These are phyloP conservation scores for Cynopterus sphinx DNA, from an alignment of 2,797 vertebrate genomes.

Conservation along the genomic window DNA sequence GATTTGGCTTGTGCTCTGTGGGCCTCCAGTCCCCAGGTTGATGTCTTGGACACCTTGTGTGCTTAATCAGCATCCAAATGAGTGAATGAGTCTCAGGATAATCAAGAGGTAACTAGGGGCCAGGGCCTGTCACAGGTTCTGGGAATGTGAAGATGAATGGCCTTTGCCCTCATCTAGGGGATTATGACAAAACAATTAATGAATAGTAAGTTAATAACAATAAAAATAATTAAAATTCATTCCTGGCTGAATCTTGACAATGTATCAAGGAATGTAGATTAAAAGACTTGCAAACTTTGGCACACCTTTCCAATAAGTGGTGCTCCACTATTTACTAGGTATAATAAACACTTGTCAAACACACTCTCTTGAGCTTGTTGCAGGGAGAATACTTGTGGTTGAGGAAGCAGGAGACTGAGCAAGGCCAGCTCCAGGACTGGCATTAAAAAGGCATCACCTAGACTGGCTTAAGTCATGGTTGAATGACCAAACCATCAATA, in stretches of 20 bases:
- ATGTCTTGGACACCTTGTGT: background rate
- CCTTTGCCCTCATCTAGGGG: background rate
- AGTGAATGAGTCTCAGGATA: background rate
- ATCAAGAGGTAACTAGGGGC: background rate
- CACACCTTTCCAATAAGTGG: background rate
- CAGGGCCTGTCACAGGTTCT: background rate
- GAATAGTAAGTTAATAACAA: background rate
- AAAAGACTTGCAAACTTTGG: background rate
- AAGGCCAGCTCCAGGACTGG: background rate
- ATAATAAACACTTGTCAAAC: background rate
- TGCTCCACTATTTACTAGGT: background rate
- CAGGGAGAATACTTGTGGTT: background rate
- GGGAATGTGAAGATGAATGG: background rate
- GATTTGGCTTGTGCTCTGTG: background rate
- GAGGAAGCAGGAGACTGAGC: background rate
- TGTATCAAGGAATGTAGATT: background rate
- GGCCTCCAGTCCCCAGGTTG: too few species aligned
- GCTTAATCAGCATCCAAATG: background rate
- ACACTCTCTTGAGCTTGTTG: background rate
- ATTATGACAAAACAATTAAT: background rate
- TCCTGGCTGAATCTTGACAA: slow-evolving; percentile 16
- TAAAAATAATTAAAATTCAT: background rate
- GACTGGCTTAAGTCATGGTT: background rate
- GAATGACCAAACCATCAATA: background rate
- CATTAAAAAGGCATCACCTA: background rate